Conservation (phyloP, 2,113 vertebrate genomes). For the Heloderma charlesbogerti region DNA sequence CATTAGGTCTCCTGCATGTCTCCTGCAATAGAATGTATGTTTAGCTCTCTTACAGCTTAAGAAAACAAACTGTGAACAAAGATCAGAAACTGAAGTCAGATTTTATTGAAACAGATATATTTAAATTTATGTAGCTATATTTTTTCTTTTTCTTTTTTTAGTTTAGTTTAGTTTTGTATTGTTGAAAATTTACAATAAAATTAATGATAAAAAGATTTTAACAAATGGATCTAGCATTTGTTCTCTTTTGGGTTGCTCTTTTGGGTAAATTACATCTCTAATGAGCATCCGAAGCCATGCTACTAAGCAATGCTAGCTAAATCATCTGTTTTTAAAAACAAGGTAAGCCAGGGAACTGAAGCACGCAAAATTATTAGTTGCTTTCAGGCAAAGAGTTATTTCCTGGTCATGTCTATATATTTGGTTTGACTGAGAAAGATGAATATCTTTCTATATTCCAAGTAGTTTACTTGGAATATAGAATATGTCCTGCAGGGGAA, state of each 20-base stretch:
- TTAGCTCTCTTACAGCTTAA: neutral
- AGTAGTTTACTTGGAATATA: neutral
- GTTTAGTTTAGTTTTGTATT: no score
- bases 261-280: neutral
- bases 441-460: neutral
- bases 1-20: neutral
- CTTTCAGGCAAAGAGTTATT: neutral
- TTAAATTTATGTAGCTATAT: no score
- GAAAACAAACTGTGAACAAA: neutral
- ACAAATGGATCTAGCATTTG: neutral
- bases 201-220: neutral
- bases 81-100: neutral
- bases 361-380: neutral
- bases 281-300: conserved; percentile 28
- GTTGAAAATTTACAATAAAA: no score
- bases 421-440: conserved; percentile 5
- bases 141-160: no score
- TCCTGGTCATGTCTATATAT: neutral
- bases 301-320: conserved; percentile 25
- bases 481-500: neutral
- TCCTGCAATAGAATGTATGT: neutral
- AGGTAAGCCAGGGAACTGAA: neutral
- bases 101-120: neutral
- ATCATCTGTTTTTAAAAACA: neutral
- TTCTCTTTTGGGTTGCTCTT: neutral